These are phyloP conservation scores for Podilymbus podiceps DNA, from an alignment of 2,113 vertebrate species.

Conservation along the genomic window DNA sequence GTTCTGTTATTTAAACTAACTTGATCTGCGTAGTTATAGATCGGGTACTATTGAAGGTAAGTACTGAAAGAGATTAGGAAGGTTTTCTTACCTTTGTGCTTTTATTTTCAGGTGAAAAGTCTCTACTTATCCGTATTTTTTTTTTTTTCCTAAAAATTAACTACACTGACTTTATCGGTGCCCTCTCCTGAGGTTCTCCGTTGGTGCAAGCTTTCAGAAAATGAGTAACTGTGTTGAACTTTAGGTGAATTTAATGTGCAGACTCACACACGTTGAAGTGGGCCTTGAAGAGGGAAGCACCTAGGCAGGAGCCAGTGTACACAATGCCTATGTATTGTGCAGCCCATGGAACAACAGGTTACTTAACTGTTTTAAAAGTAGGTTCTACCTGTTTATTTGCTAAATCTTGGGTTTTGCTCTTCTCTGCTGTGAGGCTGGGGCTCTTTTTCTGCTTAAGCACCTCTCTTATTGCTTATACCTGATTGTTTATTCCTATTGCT, in stretches of 20 bases:
- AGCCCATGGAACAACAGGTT: neutral
- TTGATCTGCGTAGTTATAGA: fast-evolving
- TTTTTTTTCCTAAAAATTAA: neutral
- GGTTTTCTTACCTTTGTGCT: neutral
- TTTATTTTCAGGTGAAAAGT: neutral
- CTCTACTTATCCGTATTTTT: fast-evolving
- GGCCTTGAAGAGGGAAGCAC: neutral
- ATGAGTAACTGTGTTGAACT: neutral
- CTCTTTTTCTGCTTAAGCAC: neutral
- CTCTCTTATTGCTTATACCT: neutral
- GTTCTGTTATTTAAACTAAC: neutral
- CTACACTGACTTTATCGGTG: neutral
- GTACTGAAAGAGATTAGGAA: neutral
- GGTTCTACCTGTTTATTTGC: neutral
- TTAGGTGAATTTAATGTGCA: neutral
- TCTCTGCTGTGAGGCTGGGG: neutral
- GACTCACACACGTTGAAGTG: fast-evolving
- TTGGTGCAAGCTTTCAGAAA: neutral
- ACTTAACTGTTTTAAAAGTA: neutral
- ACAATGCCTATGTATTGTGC: fast-evolving
- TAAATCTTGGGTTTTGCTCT: neutral
- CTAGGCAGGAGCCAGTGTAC: fast-evolving
- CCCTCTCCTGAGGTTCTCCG: fast-evolving
- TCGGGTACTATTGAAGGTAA: neutral
- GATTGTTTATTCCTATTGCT: neutral